Evolutionary conservation across 2,888 invertebrate genomes (phyloP).

Genomic region (Drosophila infuscata): DNA sequence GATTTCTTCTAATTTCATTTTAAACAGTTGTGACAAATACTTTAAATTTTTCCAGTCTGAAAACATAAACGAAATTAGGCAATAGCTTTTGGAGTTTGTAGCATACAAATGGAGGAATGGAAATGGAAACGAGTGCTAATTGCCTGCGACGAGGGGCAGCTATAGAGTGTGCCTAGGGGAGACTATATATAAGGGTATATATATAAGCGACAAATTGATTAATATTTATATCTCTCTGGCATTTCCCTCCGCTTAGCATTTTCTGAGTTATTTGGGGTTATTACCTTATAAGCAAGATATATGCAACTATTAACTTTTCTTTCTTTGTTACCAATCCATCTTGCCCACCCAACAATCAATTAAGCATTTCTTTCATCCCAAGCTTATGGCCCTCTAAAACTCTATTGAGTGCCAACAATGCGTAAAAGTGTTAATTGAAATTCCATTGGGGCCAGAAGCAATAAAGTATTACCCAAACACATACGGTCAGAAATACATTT

Average conservation of each 20-base stretch:
- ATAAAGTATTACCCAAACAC: constrained; percentile 28
- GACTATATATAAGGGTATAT: too few relatives aligned
- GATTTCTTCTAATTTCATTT: constrained; percentile 66
- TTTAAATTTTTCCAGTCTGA: constrained; percentile 37
- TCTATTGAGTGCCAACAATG: constrained; percentile 50
- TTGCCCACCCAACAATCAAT: constrained; percentile 18
- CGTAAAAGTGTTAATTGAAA: constrained; percentile 57
- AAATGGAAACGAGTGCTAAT: constrained; percentile 41
- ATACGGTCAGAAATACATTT: constrained; percentile 24
- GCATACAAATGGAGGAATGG: constrained; percentile 17
- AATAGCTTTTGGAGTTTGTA: constrained; percentile 15
- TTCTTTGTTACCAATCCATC: not conserved
- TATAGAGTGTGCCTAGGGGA: constrained; percentile 8
- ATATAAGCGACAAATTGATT: not conserved
- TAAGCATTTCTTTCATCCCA: constrained; percentile 2
- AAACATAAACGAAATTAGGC: constrained; percentile 45
- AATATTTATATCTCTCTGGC: not conserved
- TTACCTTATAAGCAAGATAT: not conserved
- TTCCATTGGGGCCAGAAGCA: constrained; percentile 34
- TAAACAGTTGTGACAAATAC: constrained; percentile 74
- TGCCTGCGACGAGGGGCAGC: constrained; percentile 40
- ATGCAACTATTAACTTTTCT: not conserved
- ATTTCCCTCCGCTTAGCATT: not conserved
- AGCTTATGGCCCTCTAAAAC: constrained; percentile 25
- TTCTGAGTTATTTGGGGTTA: not conserved